A percentile compares a stretch with the other conserved stretches of the same genome.
phyloP scores from a whole-genome alignment of 2,888 invertebrate genomes.

The Ferrisia virgata region DNA sequence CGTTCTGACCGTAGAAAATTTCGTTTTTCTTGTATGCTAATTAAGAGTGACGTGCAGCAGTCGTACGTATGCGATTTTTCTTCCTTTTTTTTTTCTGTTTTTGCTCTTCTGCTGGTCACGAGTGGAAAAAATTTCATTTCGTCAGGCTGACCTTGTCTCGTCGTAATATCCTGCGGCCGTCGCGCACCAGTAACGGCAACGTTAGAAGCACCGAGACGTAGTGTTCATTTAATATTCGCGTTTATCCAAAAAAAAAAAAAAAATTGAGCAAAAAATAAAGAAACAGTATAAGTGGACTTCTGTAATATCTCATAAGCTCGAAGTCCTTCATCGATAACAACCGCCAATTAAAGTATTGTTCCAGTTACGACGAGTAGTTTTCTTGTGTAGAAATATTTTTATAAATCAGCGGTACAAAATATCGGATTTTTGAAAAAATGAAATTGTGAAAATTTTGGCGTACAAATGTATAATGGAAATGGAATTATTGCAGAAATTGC shows the following conservation, averaged over 20 bases:
- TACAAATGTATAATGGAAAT: too few species aligned
- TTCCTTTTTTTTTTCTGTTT: neutral
- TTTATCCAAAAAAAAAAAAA: too few species aligned
- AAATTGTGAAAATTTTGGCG: too few species aligned
- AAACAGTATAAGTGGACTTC: neutral
- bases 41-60: neutral
- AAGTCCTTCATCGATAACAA: neutral
- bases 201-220: too few species aligned
- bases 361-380: too few species aligned
- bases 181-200: too few species aligned
- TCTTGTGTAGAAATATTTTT: too few species aligned
- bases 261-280: too few species aligned
- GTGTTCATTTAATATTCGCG: neutral
- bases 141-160: neutral
- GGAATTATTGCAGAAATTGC: too few species aligned
- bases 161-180: neutral
- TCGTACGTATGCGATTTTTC: neutral
- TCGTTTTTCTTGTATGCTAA: neutral
- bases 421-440: too few species aligned
- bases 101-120: neutral
- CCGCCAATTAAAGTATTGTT: conserved; percentile 17
- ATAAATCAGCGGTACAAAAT: too few species aligned
- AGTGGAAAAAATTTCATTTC: neutral
- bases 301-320: neutral
- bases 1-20: neutral